Percentiles rank a stretch among this genome's conserved stretches.
Evolutionary conservation across 1,140 invertebrate species (phyloP).

Genomic region (Tribolium castaneum): DNA sequence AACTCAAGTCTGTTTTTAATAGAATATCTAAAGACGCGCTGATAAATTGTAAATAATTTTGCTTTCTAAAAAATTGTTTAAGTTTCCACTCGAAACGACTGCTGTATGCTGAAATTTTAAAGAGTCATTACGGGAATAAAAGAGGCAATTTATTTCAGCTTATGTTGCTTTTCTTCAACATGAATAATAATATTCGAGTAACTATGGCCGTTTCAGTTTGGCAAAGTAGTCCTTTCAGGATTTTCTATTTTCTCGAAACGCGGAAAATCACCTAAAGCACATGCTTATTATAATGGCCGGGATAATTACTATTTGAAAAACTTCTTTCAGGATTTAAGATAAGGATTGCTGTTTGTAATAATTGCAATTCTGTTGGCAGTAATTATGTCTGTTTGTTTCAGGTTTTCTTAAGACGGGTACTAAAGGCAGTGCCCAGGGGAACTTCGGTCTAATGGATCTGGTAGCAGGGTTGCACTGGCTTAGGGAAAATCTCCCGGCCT

Average conservation of each 20-base stretch:
- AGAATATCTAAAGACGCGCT: conserved; percentile 18
- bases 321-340: too few relatives aligned
- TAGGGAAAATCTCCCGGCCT: conserved; percentile 88
- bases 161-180: conserved; percentile 1
- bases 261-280: background rate
- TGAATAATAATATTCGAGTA: background rate
- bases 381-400: conserved; percentile 61
- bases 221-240: background rate
- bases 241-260: background rate
- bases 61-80: conserved; percentile 12
- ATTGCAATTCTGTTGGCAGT: background rate
- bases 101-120: conserved; percentile 23
- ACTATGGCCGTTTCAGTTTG: background rate
- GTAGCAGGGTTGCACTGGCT: conserved; percentile 94
- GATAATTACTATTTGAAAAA: too few relatives aligned
- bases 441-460: conserved; percentile 95
- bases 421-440: conserved; percentile 88
- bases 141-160: conserved; percentile 13
- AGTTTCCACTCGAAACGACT: background rate
- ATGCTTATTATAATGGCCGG: too few relatives aligned
- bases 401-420: conserved; percentile 90
- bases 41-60: conserved; percentile 29
- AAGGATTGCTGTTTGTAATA: too few relatives aligned
- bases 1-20: background rate
- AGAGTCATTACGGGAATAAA: conserved; percentile 22